Evolutionary conservation across 2,888 invertebrate genomes (phyloP), one percentile per base, ranked within the genome.

Genomic region (Nymphalis polychloros): DNA sequence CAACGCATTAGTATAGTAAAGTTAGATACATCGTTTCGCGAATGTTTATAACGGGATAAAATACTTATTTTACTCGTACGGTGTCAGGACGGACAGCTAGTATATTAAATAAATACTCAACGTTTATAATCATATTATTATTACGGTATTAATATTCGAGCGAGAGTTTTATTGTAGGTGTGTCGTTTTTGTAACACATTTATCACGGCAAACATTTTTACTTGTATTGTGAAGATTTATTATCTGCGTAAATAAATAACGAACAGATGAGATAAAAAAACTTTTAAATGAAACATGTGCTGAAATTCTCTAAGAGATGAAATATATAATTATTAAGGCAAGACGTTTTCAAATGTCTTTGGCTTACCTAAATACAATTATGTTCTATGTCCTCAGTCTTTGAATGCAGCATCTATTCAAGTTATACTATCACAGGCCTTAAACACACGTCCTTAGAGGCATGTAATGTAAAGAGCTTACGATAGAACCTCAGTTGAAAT

Each of bases 401-500:
- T 62, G 52, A 69, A 62, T 55, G 27, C 23, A 57, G 46, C 31
- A 52, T 47, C 68, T 27, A 35, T 71, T 60, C 65, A 66, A 61
- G 48, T 64, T 68, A 57, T 59, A 61, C 53, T 19, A 63, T 59
- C 27, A 27, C 65, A 66, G 27, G 60, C 61, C 53, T 49, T 68
- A 68, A 71, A 65, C 57, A 71, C 65, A 62, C 41, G 53, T 68
- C 64, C 59, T 68, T 16, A 48, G 59, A 64, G 63, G 60, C 57
- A 41, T 55, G 65, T 71, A 68, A 53, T 67, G 61, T 66, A 61
- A 59, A 67, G 63, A 69, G 66, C 61, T 66, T 62, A 71, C 66
- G 67, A 68, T 68, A 50, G 53, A 49, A 67, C 49, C 67, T 61
- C 46, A 16, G 68, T 67, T 60, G 46, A 49, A 64, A 67, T 67